Percentiles rank a stretch among this genome's conserved stretches.
These are phyloP conservation scores for Pica pica DNA, from an alignment of 2,113 vertebrate species.

Conservation along the genomic window DNA sequence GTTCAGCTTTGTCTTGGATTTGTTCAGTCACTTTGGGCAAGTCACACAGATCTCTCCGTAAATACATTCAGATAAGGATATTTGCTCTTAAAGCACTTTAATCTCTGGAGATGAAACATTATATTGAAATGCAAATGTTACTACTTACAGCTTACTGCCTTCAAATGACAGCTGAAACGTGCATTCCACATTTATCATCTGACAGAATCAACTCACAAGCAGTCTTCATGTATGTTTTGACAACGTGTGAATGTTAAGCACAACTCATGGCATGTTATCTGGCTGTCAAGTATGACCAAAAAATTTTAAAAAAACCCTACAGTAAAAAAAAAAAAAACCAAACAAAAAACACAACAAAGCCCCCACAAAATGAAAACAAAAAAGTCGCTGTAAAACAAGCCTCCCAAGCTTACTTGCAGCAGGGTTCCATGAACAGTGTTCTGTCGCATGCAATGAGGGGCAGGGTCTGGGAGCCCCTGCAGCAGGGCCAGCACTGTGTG, in stretches of 20 bases:
- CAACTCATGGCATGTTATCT: background rate
- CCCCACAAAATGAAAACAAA: accelerated
- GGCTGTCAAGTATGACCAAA: background rate
- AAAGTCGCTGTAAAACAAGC: accelerated
- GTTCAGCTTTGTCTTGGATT: background rate
- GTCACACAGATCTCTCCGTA: background rate
- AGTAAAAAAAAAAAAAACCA: background rate
- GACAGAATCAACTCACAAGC: background rate
- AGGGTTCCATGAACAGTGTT: conserved; percentile 88
- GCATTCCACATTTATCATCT: background rate
- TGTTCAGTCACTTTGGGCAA: background rate
- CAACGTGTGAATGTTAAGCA: background rate
- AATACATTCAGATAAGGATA: background rate
- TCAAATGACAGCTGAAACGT: background rate
- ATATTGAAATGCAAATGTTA: background rate
- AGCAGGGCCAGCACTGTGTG: conserved; percentile 72
- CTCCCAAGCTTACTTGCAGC: conserved; percentile 78
- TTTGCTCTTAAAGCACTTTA: background rate
- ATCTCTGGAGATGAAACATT: background rate
- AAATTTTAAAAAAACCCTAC: accelerated
- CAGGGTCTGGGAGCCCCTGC: conserved; percentile 73
- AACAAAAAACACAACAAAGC: background rate
- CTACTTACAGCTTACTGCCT: background rate
- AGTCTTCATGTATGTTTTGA: background rate
- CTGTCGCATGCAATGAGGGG: conserved; percentile 70